Conservation (phyloP, 2,888 invertebrate genomes). For the Drosophila anceps region DNA sequence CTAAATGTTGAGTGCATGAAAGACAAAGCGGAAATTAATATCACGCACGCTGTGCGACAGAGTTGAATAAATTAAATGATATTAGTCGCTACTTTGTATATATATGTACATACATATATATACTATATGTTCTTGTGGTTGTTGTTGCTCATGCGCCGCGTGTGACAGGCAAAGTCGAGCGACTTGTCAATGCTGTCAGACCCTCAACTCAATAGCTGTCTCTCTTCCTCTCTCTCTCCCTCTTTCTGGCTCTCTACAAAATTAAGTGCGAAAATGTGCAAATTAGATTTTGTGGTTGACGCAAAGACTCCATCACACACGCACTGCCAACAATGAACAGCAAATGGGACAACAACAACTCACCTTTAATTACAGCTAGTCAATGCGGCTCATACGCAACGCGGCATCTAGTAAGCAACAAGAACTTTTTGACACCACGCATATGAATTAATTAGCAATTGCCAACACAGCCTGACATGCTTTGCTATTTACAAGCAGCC, state of each 20-base stretch:
- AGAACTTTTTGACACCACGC: slow-evolving; percentile 56
- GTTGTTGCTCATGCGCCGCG: slow-evolving; percentile 52
- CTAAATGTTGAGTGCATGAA: slow-evolving; percentile 25
- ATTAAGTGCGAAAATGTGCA: slow-evolving; percentile 71
- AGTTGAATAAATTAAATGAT: slow-evolving; percentile 70
- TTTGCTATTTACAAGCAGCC: slow-evolving; percentile 24
- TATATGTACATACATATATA: not conserved
- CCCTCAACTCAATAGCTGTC: slow-evolving; percentile 46
- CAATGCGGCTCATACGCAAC: slow-evolving; percentile 46
- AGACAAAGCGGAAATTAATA: slow-evolving; percentile 69
- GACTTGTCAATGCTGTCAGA: slow-evolving; percentile 53
- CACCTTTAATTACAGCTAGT: slow-evolving; percentile 56
- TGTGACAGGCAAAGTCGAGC: slow-evolving; percentile 36
- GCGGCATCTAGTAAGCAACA: slow-evolving; percentile 26
- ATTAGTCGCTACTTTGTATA: slow-evolving; percentile 62
- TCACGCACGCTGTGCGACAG: slow-evolving; percentile 43
- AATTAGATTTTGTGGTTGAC: slow-evolving; percentile 69
- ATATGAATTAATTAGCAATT: slow-evolving; percentile 73
- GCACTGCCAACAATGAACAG: slow-evolving; percentile 13
- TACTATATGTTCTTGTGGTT: slow-evolving; percentile 35
- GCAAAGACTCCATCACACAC: slow-evolving; percentile 29
- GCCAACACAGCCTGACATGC: slow-evolving; percentile 30
- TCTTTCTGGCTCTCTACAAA: slow-evolving; percentile 40
- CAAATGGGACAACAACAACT: slow-evolving; percentile 19
- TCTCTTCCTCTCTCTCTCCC: slow-evolving; percentile 27